Percentiles rank a stretch among this genome's conserved stretches.
These are phyloP conservation scores for Helicoverpa zea DNA, from an alignment of 1,140 invertebrate species.

Conservation along the genomic window DNA sequence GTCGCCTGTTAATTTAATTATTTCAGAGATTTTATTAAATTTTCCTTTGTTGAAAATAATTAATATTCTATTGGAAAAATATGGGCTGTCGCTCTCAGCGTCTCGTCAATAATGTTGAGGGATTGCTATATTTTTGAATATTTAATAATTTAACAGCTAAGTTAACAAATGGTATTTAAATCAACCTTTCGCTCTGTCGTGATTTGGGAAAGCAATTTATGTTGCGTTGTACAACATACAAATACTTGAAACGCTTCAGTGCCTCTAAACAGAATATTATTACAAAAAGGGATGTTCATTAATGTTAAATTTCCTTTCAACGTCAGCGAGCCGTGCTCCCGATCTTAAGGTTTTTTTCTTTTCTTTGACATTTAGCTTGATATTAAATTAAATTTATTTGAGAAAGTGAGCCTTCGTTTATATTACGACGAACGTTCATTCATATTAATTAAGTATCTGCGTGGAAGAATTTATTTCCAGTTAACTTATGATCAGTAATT, in stretches of 20 bases:
- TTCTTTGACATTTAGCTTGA: slow-evolving; percentile 49
- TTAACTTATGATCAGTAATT: background rate
- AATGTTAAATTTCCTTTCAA: slow-evolving; percentile 57
- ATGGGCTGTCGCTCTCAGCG: background rate
- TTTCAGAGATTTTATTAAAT: background rate
- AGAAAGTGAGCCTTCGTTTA: slow-evolving; percentile 28
- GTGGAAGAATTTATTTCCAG: slow-evolving; percentile 6
- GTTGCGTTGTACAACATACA: slow-evolving; percentile 30
- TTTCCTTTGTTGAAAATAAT: no score
- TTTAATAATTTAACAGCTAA: background rate
- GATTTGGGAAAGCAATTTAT: slow-evolving; percentile 45
- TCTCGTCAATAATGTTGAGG: background rate
- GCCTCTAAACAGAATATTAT: slow-evolving; percentile 48
- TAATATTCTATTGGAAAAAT: background rate
- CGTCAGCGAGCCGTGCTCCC: slow-evolving; percentile 47
- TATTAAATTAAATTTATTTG: slow-evolving; percentile 48
- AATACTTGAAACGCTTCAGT: slow-evolving; percentile 36
- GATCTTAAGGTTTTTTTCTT: slow-evolving; percentile 49
- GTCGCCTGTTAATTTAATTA: slow-evolving; percentile 1
- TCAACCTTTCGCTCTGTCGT: slow-evolving; percentile 1
- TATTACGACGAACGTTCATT: slow-evolving; percentile 35
- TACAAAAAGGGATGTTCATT: slow-evolving; percentile 55
- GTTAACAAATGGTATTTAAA: background rate
- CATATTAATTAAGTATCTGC: slow-evolving; percentile 35
- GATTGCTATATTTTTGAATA: background rate